phyloP scores from a whole-genome alignment of 2,888 invertebrate species.

The Conops quadrifasciatus region DNA sequence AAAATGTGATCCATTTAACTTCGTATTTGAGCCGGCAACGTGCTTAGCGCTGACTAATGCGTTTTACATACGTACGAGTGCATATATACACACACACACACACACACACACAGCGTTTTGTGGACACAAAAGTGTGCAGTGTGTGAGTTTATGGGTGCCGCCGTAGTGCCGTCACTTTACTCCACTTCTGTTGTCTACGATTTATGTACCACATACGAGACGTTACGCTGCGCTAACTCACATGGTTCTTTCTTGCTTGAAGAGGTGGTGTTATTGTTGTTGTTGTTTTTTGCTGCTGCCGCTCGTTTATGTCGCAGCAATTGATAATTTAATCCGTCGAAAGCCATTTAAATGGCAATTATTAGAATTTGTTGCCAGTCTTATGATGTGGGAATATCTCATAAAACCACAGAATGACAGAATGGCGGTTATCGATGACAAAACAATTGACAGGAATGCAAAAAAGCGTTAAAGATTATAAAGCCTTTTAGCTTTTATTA shows the following conservation, averaged over 20 bases:
- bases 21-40: conserved; percentile 26
- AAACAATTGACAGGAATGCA: conserved; percentile 1
- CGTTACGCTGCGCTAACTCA: too few relatives aligned
- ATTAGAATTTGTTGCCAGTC: conserved; percentile 12
- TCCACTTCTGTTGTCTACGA: conserved; percentile 30
- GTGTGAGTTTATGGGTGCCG: conserved; percentile 16
- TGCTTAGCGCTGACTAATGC: conserved; percentile 24
- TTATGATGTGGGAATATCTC: conserved; percentile 7
- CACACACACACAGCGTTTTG: too few relatives aligned
- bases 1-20: conserved; percentile 33
- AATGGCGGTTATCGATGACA: too few relatives aligned
- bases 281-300: conserved; percentile 26
- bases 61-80: too few relatives aligned
- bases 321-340: conserved; percentile 36
- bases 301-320: conserved; percentile 27
- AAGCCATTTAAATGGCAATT: conserved; percentile 32
- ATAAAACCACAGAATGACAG: background rate
- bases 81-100: too few relatives aligned
- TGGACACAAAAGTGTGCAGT: background rate
- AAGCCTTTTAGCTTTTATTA: too few relatives aligned
- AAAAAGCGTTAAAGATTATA: background rate
- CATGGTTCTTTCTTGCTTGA: too few relatives aligned
- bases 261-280: conserved; percentile 25
- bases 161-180: conserved; percentile 15
- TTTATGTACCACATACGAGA: too few relatives aligned